Conservation (phyloP, 2,113 vertebrate genomes). For the Gila orcuttii region DNA sequence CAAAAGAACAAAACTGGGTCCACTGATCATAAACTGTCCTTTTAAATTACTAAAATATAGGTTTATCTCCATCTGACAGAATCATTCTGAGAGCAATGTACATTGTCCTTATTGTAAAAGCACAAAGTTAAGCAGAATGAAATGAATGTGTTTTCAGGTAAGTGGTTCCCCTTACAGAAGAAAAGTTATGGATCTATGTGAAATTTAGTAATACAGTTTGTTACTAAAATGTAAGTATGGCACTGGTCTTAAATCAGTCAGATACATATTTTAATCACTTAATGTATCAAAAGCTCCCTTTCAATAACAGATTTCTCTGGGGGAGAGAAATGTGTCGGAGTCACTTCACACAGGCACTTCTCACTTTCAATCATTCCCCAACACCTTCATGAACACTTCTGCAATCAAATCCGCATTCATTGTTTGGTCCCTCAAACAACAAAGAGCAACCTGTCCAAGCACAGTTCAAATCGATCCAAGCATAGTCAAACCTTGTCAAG, state of each 20-base stretch:
- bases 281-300: not conserved
- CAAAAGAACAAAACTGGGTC: slow-evolving; percentile 30
- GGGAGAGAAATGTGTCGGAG: slow-evolving; percentile 46
- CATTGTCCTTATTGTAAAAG: not conserved
- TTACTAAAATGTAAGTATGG: slow-evolving; percentile 34
- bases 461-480: slow-evolving; percentile 61
- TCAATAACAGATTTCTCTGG: not conserved
- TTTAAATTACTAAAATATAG: not conserved
- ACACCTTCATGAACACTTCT: slow-evolving; percentile 60
- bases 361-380: slow-evolving; percentile 51
- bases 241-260: slow-evolving; percentile 40
- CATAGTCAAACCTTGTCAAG: slow-evolving; percentile 64
- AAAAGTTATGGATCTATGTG: not conserved
- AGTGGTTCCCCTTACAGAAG: not conserved
- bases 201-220: slow-evolving; percentile 20
- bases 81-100: not conserved
- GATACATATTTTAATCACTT: slow-evolving; percentile 15
- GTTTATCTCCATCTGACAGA: not conserved
- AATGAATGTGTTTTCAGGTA: not conserved
- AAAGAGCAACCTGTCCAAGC: slow-evolving; percentile 63
- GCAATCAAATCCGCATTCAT: slow-evolving; percentile 56
- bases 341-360: slow-evolving; percentile 58
- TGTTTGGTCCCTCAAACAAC: slow-evolving; percentile 72
- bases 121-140: slow-evolving; percentile 11
- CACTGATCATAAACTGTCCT: not conserved